A percentile compares a stretch with the other conserved stretches of the same genome.
These are phyloP conservation scores for Eriocheir sinensis DNA, from an alignment of 1,140 invertebrate genomes.

Conservation along the genomic window DNA sequence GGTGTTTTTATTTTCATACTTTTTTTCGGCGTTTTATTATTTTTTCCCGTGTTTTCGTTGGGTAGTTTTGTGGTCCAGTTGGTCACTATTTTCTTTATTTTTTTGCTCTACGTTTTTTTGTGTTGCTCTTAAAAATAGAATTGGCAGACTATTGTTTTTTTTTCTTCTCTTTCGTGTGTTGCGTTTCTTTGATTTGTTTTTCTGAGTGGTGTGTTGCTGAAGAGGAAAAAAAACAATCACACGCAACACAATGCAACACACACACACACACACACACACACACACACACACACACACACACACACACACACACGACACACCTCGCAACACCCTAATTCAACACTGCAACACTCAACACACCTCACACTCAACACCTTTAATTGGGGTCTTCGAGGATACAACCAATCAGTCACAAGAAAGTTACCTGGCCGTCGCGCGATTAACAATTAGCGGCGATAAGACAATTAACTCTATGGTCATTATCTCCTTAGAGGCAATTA, in stretches of 20 bases:
- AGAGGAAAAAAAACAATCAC: too few relatives aligned
- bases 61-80: not conserved
- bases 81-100: not conserved
- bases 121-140: not conserved
- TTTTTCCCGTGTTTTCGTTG: not conserved
- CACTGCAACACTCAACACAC: not conserved
- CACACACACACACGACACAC: not conserved
- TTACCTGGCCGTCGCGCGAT: not conserved
- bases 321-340: not conserved
- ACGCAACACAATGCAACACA: too few relatives aligned
- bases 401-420: not conserved
- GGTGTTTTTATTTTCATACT: too few relatives aligned
- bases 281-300: slow-evolving; percentile 9
- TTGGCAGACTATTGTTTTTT: not conserved
- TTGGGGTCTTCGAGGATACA: not conserved
- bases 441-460: not conserved
- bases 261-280: too few relatives aligned
- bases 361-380: not conserved
- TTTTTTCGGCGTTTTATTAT: too few relatives aligned
- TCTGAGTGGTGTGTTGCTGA: not conserved
- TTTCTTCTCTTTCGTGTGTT: not conserved
- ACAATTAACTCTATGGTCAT: not conserved
- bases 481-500: slow-evolving; percentile 16
- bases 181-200: not conserved
- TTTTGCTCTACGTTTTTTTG: not conserved